Base-by-base conservation (phyloP, 2,113 vertebrate species). In the Empidonax alnorum region DNA sequence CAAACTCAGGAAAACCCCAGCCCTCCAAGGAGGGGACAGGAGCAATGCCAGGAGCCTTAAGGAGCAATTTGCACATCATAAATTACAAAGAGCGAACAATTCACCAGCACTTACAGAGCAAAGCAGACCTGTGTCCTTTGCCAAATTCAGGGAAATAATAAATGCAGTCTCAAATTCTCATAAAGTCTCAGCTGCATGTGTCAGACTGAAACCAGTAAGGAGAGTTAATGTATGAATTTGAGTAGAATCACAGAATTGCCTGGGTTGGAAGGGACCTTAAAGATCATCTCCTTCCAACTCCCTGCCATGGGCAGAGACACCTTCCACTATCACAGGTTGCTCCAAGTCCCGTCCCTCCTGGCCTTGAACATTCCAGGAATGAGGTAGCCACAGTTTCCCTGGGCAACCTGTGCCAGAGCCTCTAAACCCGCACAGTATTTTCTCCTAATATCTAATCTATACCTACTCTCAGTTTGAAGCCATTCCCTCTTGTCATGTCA, bases 221-320 rank as follows among this genome's bases (percentile, higher is more conserved):
- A 52, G 5, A 39, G 20, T 37, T 72, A 20, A 61, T 33, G 16
- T 1, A 12, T 12, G 2, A 67, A 37, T 41, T 42, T 20, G 37
- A 61, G 22, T n/a, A 8, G 39, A 39, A 33, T 66, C 10, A 85
- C 4, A n/a, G 28, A 75, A 41, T 18, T 20, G 46, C 2, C 3
- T 61, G 78, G 20, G 16, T 19, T 41, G 69, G 50, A 59, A 52
- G 39, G 10, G 10, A 44, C 16, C 16, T 30, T 46, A 89, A 21
- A 52, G 7, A 2, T 30, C 53, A 61, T 5, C 19, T 21, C 0
- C 0, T 61, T 67, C 33, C 33, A n/a, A 27, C 0, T 3, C 68
- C 1, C 28, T 67, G 33, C 37, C 44, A 67, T 5, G 12, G 12
- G 22, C 37, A 74, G 52, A 19, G 61, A 46, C 52, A 25, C 3